phyloP scores from a whole-genome alignment of 2,797 vertebrate species.

The Brachyrhaphis roseni region DNA sequence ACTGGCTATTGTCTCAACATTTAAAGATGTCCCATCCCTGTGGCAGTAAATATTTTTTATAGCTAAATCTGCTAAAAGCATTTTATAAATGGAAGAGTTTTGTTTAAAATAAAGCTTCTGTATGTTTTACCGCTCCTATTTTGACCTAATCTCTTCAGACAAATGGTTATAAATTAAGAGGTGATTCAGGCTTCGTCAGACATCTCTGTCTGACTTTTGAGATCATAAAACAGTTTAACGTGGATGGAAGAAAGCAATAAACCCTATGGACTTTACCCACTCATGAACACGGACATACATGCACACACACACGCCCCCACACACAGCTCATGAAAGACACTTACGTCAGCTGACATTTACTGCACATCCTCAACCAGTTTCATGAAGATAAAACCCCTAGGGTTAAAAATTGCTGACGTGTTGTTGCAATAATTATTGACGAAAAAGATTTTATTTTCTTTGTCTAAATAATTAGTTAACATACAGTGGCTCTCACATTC shows the following conservation, averaged over 20 bases:
- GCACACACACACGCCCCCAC: conserved; percentile 4
- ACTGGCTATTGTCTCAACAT: not conserved
- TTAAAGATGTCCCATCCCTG: too few relatives aligned
- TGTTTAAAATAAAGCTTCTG: not conserved
- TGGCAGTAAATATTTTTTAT: not conserved
- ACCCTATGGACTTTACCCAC: conserved; percentile 48
- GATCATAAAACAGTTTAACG: conserved; percentile 53
- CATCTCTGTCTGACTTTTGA: conserved; percentile 39
- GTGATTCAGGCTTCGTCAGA: conserved; percentile 46
- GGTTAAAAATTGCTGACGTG: not conserved
- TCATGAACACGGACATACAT: not conserved
- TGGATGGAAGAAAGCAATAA: conserved; percentile 56
- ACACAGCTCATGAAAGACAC: not conserved
- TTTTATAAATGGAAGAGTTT: not conserved
- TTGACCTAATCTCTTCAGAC: conserved; percentile 10
- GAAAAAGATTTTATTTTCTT: not conserved
- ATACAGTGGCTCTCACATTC: not conserved
- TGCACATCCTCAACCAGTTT: conserved; percentile 10
- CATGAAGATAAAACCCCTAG: conserved; percentile 26
- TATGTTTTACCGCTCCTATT: not conserved
- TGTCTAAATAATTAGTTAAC: not conserved
- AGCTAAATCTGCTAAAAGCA: not conserved
- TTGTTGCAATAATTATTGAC: not conserved
- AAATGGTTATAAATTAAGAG: conserved; percentile 23
- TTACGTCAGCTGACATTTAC: conserved; percentile 37